Conservation (phyloP, 2,888 invertebrate genomes). For the Embidobia sp. region DNA sequence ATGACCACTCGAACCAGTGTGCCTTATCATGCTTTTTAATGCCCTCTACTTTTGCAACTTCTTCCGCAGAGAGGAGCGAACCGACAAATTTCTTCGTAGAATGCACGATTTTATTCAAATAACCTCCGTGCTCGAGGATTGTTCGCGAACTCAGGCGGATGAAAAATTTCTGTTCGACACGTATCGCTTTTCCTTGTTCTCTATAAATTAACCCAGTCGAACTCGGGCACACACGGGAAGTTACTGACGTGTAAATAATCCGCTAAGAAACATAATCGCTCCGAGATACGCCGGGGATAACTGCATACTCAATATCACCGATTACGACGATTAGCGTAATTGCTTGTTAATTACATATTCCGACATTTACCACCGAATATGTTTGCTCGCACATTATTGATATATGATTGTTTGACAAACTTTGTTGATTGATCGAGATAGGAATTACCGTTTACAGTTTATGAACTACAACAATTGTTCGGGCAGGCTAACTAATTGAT, state of each 20-base stretch:
- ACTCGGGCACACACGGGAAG: neutral
- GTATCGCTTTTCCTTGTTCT: too few species aligned
- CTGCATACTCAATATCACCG: neutral
- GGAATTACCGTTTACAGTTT: slow-evolving; percentile 9
- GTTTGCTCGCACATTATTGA: slow-evolving; percentile 18
- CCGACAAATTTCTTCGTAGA: too few species aligned
- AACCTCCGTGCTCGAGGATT: neutral
- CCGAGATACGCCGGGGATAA: slow-evolving; percentile 5
- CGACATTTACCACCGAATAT: slow-evolving; percentile 1
- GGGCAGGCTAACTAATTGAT: neutral
- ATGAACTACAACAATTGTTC: slow-evolving; percentile 15
- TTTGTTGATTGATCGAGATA: slow-evolving; percentile 2
- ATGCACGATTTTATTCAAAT: slow-evolving; percentile 22
- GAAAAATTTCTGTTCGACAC: too few species aligned
- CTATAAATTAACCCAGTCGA: too few species aligned
- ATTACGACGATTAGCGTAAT: slow-evolving; percentile 22
- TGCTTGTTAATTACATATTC: slow-evolving; percentile 1
- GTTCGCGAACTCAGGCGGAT: slow-evolving; percentile 8
- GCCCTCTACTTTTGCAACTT: slow-evolving; percentile 32
- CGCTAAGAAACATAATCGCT: slow-evolving; percentile 10
- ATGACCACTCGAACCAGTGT: slow-evolving; percentile 48
- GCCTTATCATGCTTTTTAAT: slow-evolving; percentile 57
- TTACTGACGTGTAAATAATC: slow-evolving; percentile 18
- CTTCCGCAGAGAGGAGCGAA: slow-evolving; percentile 8
- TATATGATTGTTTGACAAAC: slow-evolving; percentile 21